A percentile compares a stretch with the other conserved stretches of the same genome.
phyloP scores from a whole-genome alignment of 2,888 invertebrate species.

The Lysandra bellargus region DNA sequence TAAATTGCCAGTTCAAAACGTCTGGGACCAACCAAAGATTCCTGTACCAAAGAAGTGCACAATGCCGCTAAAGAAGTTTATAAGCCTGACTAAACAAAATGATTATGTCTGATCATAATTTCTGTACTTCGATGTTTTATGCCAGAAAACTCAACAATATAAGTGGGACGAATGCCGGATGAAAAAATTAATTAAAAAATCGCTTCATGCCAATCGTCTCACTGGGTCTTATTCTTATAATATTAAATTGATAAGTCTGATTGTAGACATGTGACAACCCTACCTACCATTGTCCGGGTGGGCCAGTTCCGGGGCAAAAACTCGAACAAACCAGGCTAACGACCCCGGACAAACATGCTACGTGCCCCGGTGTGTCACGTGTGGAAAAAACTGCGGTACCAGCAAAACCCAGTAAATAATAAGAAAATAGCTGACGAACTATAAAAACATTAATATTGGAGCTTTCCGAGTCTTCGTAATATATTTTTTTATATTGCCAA shows the following conservation, averaged over 20 bases:
- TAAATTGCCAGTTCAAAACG: no score
- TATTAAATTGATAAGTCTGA: background rate
- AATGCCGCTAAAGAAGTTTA: no score
- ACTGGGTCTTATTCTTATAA: background rate
- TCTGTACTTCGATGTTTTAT: no score
- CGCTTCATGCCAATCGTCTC: no score
- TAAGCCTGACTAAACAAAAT: no score
- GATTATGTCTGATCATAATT: no score
- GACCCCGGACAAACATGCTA: constrained; percentile 35
- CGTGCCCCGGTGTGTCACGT: background rate
- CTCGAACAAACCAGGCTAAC: constrained; percentile 51
- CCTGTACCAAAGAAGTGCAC: no score
- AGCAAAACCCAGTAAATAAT: background rate
- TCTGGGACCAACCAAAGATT: no score
- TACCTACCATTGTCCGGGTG: constrained; percentile 25
- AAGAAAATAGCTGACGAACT: background rate
- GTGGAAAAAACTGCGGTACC: background rate
- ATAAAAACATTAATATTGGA: background rate
- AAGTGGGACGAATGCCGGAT: no score
- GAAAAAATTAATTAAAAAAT: no score
- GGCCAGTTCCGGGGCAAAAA: constrained; percentile 47
- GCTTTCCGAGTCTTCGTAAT: background rate
- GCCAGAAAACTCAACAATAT: no score
- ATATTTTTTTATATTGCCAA: no score
- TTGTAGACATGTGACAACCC: constrained; percentile 27